A percentile compares a stretch with the other conserved stretches of the same genome.
Conservation (phyloP, 2,888 invertebrate genomes). For the Macaria notata region DNA sequence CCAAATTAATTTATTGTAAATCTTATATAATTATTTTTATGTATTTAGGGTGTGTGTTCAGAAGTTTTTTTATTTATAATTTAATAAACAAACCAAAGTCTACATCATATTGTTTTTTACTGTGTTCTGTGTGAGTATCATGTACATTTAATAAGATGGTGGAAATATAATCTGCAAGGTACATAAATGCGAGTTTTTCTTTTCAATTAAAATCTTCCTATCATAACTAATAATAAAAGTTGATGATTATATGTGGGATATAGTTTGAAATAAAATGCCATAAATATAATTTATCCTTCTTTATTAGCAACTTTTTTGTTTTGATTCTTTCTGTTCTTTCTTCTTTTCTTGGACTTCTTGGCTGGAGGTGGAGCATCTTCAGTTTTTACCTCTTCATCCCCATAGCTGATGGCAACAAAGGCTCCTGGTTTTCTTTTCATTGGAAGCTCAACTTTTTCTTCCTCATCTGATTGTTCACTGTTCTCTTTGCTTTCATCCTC, state of each 20-base stretch:
- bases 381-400: slow-evolving; percentile 45
- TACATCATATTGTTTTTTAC: slow-evolving; percentile 74
- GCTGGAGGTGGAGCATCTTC: slow-evolving; percentile 45
- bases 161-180: slow-evolving; percentile 67
- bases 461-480: slow-evolving; percentile 49
- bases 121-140: slow-evolving; percentile 60
- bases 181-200: slow-evolving; percentile 54
- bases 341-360: slow-evolving; percentile 66
- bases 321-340: slow-evolving; percentile 60
- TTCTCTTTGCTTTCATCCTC: slow-evolving; percentile 38
- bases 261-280: too few relatives aligned
- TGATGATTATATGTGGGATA: too few relatives aligned
- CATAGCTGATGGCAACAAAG: slow-evolving; percentile 70
- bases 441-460: slow-evolving; percentile 30
- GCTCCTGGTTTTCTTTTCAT: slow-evolving; percentile 65
- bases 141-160: slow-evolving; percentile 62
- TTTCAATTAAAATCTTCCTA: not conserved
- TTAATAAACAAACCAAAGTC: slow-evolving; percentile 82
- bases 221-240: too few relatives aligned
- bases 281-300: slow-evolving; percentile 5
- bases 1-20: slow-evolving; percentile 81
- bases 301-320: slow-evolving; percentile 31
- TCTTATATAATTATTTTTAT: slow-evolving; percentile 61
- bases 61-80: slow-evolving; percentile 77
- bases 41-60: slow-evolving; percentile 75